phyloP scores from a whole-genome alignment of 2,888 invertebrate genomes.

The Drosophila macrospina region DNA sequence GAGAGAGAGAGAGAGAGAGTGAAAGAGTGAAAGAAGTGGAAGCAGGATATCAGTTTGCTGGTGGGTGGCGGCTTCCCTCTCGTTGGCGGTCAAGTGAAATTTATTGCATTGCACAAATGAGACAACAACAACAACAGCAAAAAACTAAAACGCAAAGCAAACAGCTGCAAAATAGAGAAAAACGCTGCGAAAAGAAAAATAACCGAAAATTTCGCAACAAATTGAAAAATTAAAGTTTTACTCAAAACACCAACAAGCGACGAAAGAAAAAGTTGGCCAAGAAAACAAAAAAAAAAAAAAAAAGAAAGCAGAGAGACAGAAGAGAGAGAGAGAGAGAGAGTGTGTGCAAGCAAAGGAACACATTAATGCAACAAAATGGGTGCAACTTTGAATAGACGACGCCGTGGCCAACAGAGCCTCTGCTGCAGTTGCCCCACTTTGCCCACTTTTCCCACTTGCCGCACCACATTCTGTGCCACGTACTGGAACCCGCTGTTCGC shows the following conservation, averaged over 20 bases:
- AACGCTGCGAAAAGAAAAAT: conserved; percentile 60
- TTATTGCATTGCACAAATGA: conserved; percentile 81
- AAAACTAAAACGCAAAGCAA: conserved; percentile 67
- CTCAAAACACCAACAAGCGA: conserved; percentile 42
- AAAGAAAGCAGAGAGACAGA: neutral
- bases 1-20: neutral
- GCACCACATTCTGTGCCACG: conserved; percentile 13
- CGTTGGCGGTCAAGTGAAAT: conserved; percentile 79
- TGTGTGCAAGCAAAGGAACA: conserved; percentile 33
- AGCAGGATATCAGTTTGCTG: conserved; percentile 23
- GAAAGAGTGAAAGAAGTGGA: neutral
- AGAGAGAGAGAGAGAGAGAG: neutral
- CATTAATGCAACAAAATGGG: conserved; percentile 71
- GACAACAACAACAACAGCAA: conserved; percentile 60
- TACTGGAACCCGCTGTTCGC: conserved; percentile 38
- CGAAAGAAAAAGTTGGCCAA: conserved; percentile 60
- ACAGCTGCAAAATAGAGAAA: conserved; percentile 30
- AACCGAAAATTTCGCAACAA: conserved; percentile 74
- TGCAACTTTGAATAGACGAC: conserved; percentile 69
- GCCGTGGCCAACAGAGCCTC: conserved; percentile 32
- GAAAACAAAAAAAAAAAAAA: conserved; percentile 21
- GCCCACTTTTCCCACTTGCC: conserved; percentile 3
- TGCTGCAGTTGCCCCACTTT: conserved; percentile 11
- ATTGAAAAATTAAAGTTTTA: conserved; percentile 81
- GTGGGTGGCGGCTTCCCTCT: conserved; percentile 72